Evolutionary conservation across 2,113 vertebrate species (phyloP).

Genomic region (Thalassoma bifasciatum): DNA sequence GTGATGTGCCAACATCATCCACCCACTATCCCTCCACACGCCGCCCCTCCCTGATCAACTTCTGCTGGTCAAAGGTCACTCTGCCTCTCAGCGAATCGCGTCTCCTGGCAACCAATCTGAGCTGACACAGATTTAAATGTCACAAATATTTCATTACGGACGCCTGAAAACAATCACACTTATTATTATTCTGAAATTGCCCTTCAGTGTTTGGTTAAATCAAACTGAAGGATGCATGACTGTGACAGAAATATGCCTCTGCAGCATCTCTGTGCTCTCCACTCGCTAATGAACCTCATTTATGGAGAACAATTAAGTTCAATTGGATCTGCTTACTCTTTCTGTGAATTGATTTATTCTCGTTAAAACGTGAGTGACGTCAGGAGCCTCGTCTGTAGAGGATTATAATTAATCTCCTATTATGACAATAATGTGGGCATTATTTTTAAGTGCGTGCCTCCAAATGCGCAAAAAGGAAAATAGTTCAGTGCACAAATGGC

Average conservation of each 20-base stretch:
- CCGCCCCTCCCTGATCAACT: background rate
- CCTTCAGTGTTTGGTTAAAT: background rate
- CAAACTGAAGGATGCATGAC: background rate
- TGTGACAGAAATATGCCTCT: constrained; percentile 11
- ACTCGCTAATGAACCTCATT: constrained; percentile 23
- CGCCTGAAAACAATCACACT: background rate
- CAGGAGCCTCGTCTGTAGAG: constrained; percentile 26
- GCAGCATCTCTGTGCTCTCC: constrained; percentile 3
- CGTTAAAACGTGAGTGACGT: constrained; percentile 18
- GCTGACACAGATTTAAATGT: constrained; percentile 34
- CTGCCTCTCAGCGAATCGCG: background rate
- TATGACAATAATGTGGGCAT: background rate
- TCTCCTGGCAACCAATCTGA: constrained; percentile 34
- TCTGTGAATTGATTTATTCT: constrained; percentile 13
- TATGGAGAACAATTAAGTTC: constrained; percentile 6
- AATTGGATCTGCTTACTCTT: constrained; percentile 29
- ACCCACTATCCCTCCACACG: background rate
- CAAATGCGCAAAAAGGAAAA: background rate
- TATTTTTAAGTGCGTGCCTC: background rate
- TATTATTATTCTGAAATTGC: constrained; percentile 7
- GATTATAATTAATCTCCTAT: constrained; percentile 32
- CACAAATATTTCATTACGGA: constrained; percentile 29
- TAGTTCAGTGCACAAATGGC: background rate
- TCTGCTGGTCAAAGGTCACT: constrained; percentile 42
- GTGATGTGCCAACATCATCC: constrained; percentile 33